A percentile compares a stretch with the other conserved stretches of the same genome.
These are phyloP conservation scores for Troides aeacus DNA, from an alignment of 2,888 invertebrate genomes.

Conservation along the genomic window DNA sequence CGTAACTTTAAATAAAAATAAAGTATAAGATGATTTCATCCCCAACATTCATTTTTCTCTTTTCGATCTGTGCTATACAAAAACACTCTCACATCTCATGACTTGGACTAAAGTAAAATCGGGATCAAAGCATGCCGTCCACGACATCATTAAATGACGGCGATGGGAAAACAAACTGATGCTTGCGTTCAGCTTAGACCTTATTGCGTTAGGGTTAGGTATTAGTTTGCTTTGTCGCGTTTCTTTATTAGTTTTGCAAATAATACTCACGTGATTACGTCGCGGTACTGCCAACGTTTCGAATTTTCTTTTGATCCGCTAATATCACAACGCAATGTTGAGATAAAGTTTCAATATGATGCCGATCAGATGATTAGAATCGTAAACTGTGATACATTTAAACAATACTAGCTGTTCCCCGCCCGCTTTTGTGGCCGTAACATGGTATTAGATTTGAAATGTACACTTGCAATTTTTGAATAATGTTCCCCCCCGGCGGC, in stretches of 20 bases:
- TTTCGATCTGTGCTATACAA: too few species aligned
- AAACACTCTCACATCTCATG: constrained; percentile 3
- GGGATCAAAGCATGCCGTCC: constrained; percentile 64
- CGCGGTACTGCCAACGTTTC: constrained; percentile 43
- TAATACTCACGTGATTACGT: constrained; percentile 50
- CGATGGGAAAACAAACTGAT: constrained; percentile 46
- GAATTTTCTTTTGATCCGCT: constrained; percentile 42
- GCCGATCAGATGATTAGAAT: neutral
- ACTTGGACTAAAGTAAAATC: constrained; percentile 47
- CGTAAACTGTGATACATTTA: too few species aligned
- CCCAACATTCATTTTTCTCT: too few species aligned
- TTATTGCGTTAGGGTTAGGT: constrained; percentile 27
- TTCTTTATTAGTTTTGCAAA: constrained; percentile 32
- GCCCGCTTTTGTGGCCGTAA: too few species aligned
- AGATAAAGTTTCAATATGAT: constrained; percentile 36
- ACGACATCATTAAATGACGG: constrained; percentile 69
- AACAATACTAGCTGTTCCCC: too few species aligned
- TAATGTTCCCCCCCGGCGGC: too few species aligned
- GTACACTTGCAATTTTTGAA: too few species aligned
- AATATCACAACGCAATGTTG: constrained; percentile 34
- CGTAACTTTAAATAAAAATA: too few species aligned
- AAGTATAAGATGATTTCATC: too few species aligned
- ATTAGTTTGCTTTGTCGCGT: constrained; percentile 33
- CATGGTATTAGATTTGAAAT: too few species aligned
- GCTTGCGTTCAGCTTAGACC: constrained; percentile 31